phyloP scores from a whole-genome alignment of 2,888 invertebrate genomes.

The Pterostichus niger region DNA sequence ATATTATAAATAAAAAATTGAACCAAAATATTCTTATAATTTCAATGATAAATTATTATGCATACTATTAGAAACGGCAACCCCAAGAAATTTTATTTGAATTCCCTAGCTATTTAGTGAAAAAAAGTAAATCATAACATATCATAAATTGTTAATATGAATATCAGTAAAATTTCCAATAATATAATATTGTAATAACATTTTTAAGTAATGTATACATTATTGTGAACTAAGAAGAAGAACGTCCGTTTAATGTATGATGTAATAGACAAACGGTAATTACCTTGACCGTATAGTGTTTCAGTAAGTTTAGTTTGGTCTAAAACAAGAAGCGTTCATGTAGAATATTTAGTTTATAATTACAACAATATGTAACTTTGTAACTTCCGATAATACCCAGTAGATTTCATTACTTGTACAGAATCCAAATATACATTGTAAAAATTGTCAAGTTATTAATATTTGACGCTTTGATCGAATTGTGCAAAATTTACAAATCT shows the following conservation, averaged over 20 bases:
- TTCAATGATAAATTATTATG: too few relatives aligned
- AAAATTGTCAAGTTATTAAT: not conserved
- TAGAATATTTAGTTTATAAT: conserved; percentile 54
- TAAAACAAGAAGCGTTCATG: conserved; percentile 51
- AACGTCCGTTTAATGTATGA: conserved; percentile 23
- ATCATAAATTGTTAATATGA: too few relatives aligned
- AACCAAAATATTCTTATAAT: too few relatives aligned
- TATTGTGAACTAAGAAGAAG: not conserved
- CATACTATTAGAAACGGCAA: too few relatives aligned
- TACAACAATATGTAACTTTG: conserved; percentile 46
- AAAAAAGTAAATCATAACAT: too few relatives aligned
- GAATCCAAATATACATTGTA: conserved; percentile 1
- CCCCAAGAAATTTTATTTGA: too few relatives aligned
- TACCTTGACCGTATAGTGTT: conserved; percentile 49
- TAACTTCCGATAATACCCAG: conserved; percentile 36
- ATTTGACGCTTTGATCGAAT: too few relatives aligned
- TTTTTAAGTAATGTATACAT: not conserved
- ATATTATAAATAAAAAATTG: too few relatives aligned
- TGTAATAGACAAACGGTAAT: conserved; percentile 53
- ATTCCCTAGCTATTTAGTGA: too few relatives aligned
- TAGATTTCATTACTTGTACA: conserved; percentile 36
- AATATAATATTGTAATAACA: too few relatives aligned
- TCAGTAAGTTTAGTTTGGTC: conserved; percentile 42
- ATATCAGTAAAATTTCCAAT: too few relatives aligned
- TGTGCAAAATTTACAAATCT: too few relatives aligned